Base-by-base conservation (phyloP, 2,888 invertebrate genomes). In the Polydesmus complanatus region DNA sequence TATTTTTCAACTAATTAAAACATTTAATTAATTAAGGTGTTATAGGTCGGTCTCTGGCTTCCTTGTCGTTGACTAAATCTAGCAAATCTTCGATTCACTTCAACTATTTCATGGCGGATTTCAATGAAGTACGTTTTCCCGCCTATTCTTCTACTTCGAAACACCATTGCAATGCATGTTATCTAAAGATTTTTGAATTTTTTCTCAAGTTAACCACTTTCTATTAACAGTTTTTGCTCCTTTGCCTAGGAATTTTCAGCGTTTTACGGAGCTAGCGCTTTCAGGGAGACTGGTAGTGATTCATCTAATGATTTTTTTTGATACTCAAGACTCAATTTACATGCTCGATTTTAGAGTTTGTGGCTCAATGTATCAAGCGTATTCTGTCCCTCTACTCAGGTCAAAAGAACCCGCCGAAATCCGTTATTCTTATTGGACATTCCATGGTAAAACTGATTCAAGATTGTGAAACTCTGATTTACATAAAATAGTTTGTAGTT, bases 61-160 rank as follows among this genome's bases (percentile, higher is more conserved):
- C 96, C 1, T 86, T 96, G 1, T 89, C 94, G 54, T 76, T 94
- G 58, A 80, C 90, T 63, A 95, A 91, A 77, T 82, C 86, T 60
- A 79, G 81, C 51, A 77, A 80, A 57, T 77, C 81, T 62, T 79
- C 81, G 14, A 84, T 83, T 69, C 88, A 91, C 73, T 90, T 97
- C 75, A 90, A 97, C 73, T 95, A 85, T 73, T 98, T 93, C 73
- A 81, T 92, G 48, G 83, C 94, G 48, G 89, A 92, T 74, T 85
- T 88, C 66, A 86, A 91, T 75, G 90, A 91, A 74, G 78, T 75
- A 23, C 5, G n/a, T 22, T 51, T 19, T 51, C 51, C 51, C 14
- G 37, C 37, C 5, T 37, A 14, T 37, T 5, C 37, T 37, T 37
- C 14, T 37, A 5, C 14, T 8, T 37, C 14, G 14, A 37, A 37